phyloP scores from a whole-genome alignment of 2,113 vertebrate species.

The Gorsachius goisagi region DNA sequence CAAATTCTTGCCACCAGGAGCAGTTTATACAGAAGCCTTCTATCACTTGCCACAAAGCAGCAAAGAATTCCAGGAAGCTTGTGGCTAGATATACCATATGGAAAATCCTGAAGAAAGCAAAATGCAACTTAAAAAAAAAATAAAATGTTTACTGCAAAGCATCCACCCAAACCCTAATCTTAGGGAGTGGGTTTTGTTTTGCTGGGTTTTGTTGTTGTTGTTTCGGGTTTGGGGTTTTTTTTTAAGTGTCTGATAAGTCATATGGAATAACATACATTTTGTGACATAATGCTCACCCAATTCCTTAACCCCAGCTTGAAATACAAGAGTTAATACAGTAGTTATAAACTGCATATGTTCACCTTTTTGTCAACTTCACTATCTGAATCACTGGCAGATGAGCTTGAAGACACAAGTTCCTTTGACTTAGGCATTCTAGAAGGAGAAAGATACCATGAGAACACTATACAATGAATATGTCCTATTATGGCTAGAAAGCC shows the following conservation, averaged over 20 bases:
- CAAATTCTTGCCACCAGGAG: not conserved
- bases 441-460: slow-evolving; percentile 18
- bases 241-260: not conserved
- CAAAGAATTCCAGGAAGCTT: not conserved
- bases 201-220: too few species aligned
- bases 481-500: not conserved
- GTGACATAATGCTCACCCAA: not conserved
- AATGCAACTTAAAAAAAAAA: not conserved
- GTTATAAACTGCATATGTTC: not conserved
- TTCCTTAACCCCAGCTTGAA: not conserved
- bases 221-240: not conserved
- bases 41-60: not conserved
- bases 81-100: not conserved
- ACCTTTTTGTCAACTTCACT: slow-evolving; percentile 94
- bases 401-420: slow-evolving; percentile 90
- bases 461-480: not conserved
- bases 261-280: not conserved
- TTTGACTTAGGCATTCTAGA: slow-evolving; percentile 95
- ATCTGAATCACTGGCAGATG: slow-evolving; percentile 91
- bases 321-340: not conserved
- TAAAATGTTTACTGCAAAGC: not conserved
- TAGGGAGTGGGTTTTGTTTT: not conserved
- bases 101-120: not conserved
- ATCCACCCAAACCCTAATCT: not conserved
- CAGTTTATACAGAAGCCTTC: not conserved